phyloP scores from a whole-genome alignment of 2,888 invertebrate genomes.

The Leptinotarsa rubiginosa region DNA sequence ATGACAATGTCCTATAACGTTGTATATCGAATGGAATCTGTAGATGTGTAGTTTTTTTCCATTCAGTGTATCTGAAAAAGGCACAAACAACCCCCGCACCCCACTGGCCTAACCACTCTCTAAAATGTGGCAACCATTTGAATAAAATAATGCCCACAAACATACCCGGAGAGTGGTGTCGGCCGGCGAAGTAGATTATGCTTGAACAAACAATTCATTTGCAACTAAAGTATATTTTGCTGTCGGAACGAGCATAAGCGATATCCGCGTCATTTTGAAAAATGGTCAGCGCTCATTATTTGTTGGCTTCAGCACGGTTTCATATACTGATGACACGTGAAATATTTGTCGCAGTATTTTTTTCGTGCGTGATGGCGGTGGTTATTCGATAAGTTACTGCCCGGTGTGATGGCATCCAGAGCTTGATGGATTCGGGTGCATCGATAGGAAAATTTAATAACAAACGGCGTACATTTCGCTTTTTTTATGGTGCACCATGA shows the following conservation, averaged over 20 bases:
- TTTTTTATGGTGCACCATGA: too few relatives aligned
- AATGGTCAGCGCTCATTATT: slow-evolving; percentile 46
- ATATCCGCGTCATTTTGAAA: slow-evolving; percentile 54
- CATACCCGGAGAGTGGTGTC: slow-evolving; percentile 36
- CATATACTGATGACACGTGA: slow-evolving; percentile 40
- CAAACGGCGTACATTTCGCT: too few relatives aligned
- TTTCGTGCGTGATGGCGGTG: not conserved
- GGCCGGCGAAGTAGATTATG: slow-evolving; percentile 50
- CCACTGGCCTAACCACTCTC: slow-evolving; percentile 11
- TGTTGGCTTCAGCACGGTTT: slow-evolving; percentile 35
- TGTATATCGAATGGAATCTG: too few relatives aligned
- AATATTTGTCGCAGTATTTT: slow-evolving; percentile 39
- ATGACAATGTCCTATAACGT: too few relatives aligned
- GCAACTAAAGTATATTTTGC: slow-evolving; percentile 56
- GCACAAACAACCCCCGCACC: slow-evolving; percentile 7
- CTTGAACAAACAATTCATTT: slow-evolving; percentile 57
- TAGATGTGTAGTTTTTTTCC: too few relatives aligned
- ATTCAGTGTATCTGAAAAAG: not conserved
- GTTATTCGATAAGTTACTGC: slow-evolving; percentile 12
- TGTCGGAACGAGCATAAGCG: slow-evolving; percentile 46
- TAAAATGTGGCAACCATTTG: slow-evolving; percentile 42
- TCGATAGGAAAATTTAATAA: slow-evolving; percentile 1
- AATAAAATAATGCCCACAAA: slow-evolving; percentile 51
- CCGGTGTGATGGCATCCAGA: not conserved
- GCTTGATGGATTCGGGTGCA: not conserved